Base-by-base conservation (phyloP, 2,113 vertebrate genomes). In the Cyphomyrus plagiostoma region DNA sequence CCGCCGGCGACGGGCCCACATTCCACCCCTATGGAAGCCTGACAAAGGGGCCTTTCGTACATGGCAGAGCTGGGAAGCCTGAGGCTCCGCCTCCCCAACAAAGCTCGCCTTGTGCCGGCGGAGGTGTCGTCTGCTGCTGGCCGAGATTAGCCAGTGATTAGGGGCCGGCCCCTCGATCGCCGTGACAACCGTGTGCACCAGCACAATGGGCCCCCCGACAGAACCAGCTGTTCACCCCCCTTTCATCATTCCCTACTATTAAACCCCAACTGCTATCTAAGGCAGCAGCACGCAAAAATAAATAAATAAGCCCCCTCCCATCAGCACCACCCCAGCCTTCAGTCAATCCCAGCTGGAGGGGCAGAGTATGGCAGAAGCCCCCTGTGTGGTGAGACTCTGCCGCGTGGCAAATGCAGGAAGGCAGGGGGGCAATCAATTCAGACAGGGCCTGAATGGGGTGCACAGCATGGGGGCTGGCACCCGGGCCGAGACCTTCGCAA, bases 131-230 rank as follows among this genome's bases (percentile, higher is more conserved):
- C 94, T 93, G 91, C 93, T 93, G 92, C 93, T 94, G 94, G 94
- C 93, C 95, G 13, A 95, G 95, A 96, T 96, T 96, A 95, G 94
- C 95, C 93, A 95, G 95, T 95, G 95, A 96, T 96, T 96, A 96
- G 94, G 94, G 94, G 85, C 94, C 94, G 88, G 91, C 94, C 95
- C 45, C 94, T 94, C 92, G 88, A 95, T 95, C 95, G 95, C 94
- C 93, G 94, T 95, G 95, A 95, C 95, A 95, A 96, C 95, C 94
- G 93, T 93, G 30, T 49, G 46, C 91, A 93, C 93, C 93, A 92
- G 93, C 95, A 96, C 96, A 96, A 97, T 95, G 93, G 95, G 93
- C 91, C 90, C 94, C 90, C 94, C 90, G 89, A 95, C 91, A 90
- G 92, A 95, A 95, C 95, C 95, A 96, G 96, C 96, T 97, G 96